These are phyloP conservation scores for Corydoras maculifer DNA, from an alignment of 2,113 vertebrate genomes.

Conservation along the genomic window DNA sequence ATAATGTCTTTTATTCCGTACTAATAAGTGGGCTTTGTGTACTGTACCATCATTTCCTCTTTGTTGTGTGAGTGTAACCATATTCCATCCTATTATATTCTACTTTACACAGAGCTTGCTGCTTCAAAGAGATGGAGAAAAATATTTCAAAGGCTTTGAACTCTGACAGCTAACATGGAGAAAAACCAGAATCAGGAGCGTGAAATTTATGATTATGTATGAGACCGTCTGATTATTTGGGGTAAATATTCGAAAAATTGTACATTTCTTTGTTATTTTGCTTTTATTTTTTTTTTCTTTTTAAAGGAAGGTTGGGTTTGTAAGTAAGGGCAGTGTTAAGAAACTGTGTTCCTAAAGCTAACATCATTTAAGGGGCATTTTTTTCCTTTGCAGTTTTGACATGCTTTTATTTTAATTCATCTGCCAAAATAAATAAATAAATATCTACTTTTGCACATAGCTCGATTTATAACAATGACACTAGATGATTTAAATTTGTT, in stretches of 20 bases:
- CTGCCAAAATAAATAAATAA: too few species aligned
- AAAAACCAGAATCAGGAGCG: constrained; percentile 13
- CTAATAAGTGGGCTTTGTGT: constrained; percentile 16
- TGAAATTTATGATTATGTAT: constrained; percentile 33
- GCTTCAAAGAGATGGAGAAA: constrained; percentile 41
- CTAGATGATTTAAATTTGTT: too few species aligned
- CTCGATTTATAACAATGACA: too few species aligned
- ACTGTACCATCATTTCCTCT: constrained; percentile 25
- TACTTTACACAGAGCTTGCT: constrained; percentile 29
- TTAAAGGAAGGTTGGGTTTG: neutral
- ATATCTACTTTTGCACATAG: too few species aligned
- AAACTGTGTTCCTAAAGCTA: neutral
- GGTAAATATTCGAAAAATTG: constrained; percentile 31
- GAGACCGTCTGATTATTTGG: constrained; percentile 22
- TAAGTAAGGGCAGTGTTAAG: constrained; percentile 25
- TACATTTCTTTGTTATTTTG: constrained; percentile 3
- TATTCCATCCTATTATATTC: constrained; percentile 34
- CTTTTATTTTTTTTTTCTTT: too few species aligned
- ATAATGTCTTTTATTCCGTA: neutral
- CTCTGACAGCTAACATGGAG: constrained; percentile 39
- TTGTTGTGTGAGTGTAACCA: constrained; percentile 16
- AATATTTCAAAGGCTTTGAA: constrained; percentile 38
- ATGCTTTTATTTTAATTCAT: too few species aligned
- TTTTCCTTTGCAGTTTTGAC: too few species aligned
- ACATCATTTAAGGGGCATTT: too few species aligned